Base-by-base conservation (phyloP, 2,113 vertebrate genomes). In the Dicaeum eximium region DNA sequence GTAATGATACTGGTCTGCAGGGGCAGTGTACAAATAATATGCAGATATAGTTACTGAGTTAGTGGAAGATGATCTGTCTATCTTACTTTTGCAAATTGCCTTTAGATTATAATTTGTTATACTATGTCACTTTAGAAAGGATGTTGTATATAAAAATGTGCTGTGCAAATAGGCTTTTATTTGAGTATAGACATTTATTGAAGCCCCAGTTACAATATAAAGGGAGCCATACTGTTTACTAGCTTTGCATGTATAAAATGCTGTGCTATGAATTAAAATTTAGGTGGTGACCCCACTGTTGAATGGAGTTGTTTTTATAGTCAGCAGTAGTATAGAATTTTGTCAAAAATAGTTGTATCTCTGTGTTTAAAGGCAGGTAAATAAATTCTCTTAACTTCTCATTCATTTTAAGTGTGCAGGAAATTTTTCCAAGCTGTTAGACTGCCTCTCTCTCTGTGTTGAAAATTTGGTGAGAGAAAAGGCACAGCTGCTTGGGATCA, bases 91-190 rank as follows among this genome's bases (percentile, higher is more conserved):
- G 90, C 84, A 93, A 72, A 73, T 56, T 67, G 87, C 75, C 48
- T 85, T 86, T 66, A 90, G 54, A 65, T 82, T 95, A 93, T 94
- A n/a, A n/a, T 89, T 91, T 87, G 53, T 85, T 86, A 57, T 25
- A 19, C 45, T 51, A 2, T 38, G 45, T 51, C 64, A 51, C 27
- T 14, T 80, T 88, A n/a, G 70, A 73, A 96, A 77, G 58, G 33
- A 51, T 13, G 9, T n/a, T 3, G 5, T 67, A 22, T 65, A n/a
- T n/a, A 69, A 92, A 94, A 87, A 53, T 44, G 7, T 9, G 23
- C n/a, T 71, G 25, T 77, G n/a, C 17, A 90, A 62, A 57, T 72
- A 71, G 42, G 58, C 74, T 62, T 87, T 89, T 35, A 57, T 81
- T 42, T 47, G 75, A 60, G 19, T 33, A 66, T 31, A 80, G 91